phyloP scores from a whole-genome alignment of 2,888 invertebrate genomes.

The Tipula lateralis region DNA sequence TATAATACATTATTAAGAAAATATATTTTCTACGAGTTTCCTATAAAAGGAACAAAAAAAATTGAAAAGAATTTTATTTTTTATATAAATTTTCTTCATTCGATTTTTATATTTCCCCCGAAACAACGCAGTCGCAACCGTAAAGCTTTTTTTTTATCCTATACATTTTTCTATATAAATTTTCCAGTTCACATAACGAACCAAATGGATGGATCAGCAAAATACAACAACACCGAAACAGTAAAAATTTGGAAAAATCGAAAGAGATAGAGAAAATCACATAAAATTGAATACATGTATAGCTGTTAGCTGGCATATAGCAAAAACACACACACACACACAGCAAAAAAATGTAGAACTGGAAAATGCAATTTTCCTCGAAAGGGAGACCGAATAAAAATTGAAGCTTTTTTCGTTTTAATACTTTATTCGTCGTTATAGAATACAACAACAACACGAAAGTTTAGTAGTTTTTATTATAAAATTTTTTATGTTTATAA shows the following conservation, averaged over 20 bases:
- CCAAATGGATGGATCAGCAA: conserved; percentile 27
- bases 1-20: background rate
- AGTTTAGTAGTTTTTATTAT: background rate
- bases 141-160: background rate
- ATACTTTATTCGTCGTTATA: background rate
- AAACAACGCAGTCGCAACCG: conserved; percentile 26
- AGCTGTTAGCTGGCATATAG: background rate
- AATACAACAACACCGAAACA: background rate
- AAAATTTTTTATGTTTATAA: background rate
- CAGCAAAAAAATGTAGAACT: background rate
- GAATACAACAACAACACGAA: background rate
- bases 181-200: conserved; percentile 27
- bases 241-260: background rate
- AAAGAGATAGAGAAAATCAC: conserved; percentile 27
- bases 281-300: conserved; percentile 27
- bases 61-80: background rate
- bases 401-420: conserved; percentile 24
- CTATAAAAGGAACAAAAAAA: background rate
- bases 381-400: background rate
- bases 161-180: background rate
- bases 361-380: conserved; percentile 1
- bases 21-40: background rate
- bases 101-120: background rate
- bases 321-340: no score
- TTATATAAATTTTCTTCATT: background rate